These are phyloP conservation scores for Silurus lanzhouensis DNA, from an alignment of 2,797 vertebrate species.

Conservation along the genomic window DNA sequence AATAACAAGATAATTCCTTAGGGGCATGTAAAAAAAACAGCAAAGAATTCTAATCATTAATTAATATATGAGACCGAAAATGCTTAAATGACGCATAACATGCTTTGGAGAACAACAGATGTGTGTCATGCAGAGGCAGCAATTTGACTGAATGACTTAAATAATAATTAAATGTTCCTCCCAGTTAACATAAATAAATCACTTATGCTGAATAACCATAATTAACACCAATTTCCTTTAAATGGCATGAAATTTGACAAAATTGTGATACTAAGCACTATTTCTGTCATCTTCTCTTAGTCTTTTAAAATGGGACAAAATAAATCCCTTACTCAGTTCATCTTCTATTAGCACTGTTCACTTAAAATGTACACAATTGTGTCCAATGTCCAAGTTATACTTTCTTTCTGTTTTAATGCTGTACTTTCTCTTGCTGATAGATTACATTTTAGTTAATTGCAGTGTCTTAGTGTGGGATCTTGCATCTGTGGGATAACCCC, in stretches of 20 bases:
- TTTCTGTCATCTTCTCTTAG: not conserved
- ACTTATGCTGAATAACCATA: conserved; percentile 4
- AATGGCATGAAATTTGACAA: not conserved
- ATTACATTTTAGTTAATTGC: conserved; percentile 76
- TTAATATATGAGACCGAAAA: conserved; percentile 6
- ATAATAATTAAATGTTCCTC: conserved; percentile 18
- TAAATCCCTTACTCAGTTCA: not conserved
- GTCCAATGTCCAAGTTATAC: not conserved
- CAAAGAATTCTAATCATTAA: conserved; percentile 20
- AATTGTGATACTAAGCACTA: not conserved
- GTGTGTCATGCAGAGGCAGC: conserved; percentile 27
- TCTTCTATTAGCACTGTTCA: not conserved
- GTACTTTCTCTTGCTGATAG: conserved; percentile 64
- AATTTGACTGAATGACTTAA: conserved; percentile 17
- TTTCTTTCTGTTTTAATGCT: conserved; percentile 30
- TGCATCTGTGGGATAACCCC: conserved; percentile 78
- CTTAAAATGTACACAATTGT: not conserved
- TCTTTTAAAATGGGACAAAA: not conserved
- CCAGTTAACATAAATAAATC: conserved; percentile 13
- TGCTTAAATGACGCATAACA: conserved; percentile 28
- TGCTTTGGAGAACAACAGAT: conserved; percentile 37
- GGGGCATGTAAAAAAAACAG: not conserved
- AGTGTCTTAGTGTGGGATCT: conserved; percentile 67
- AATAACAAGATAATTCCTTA: conserved; percentile 11
- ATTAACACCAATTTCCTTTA: not conserved